phyloP scores from a whole-genome alignment of 37 sponge, comb jelly and placozoan genomes.

The Oopsacas minuta region DNA sequence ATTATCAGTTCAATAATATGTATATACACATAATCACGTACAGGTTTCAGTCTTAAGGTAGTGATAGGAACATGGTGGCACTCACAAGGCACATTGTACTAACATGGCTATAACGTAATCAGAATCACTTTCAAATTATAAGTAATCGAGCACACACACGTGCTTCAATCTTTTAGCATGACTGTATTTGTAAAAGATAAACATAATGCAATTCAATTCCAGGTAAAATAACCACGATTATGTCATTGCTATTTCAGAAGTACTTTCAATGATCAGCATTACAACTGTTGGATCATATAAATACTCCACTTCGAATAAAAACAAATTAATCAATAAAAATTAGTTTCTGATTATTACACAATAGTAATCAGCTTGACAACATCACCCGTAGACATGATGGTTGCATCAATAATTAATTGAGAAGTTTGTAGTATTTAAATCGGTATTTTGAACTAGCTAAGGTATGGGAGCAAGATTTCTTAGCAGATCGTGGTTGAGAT shows the following conservation, averaged over 20 bases:
- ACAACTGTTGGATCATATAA: background rate
- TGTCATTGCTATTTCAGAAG: background rate
- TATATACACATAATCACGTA: no score
- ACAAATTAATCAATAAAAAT: background rate
- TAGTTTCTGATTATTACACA: no score
- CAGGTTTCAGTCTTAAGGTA: no score
- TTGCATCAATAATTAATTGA: no score
- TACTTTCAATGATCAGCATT: background rate
- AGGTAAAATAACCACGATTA: background rate
- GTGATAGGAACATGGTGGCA: no score
- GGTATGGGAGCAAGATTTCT: background rate
- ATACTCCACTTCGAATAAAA: background rate
- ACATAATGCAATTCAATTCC: background rate
- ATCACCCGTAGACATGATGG: no score
- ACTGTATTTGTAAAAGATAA: background rate
- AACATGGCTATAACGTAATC: background rate
- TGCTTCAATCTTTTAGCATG: background rate
- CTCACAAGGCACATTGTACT: no score
- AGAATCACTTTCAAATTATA: background rate
- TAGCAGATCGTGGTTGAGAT: background rate
- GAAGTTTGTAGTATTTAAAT: background rate
- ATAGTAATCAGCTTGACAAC: background rate
- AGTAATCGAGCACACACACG: background rate
- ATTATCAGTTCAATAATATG: no score
- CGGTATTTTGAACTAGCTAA: background rate